A percentile compares a stretch with the other conserved stretches of the same genome.
These are phyloP conservation scores for Sphaerodactylus townsendi DNA, from an alignment of 2,113 vertebrate species.

Conservation along the genomic window DNA sequence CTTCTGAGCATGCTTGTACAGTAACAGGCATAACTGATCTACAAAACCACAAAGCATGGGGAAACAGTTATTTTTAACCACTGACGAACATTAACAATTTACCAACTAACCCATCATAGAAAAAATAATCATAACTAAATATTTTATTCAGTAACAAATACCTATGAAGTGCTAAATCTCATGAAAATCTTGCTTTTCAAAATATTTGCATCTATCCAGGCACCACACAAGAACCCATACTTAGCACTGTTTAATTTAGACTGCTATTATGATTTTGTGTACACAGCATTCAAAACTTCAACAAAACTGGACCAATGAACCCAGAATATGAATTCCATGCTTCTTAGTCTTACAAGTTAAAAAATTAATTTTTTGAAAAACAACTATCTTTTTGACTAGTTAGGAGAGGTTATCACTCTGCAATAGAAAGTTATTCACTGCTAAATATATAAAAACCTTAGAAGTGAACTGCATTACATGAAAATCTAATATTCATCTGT, in stretches of 20 bases:
- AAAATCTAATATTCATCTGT: accelerated
- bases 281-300: background rate
- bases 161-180: background rate
- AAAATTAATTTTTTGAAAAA: background rate
- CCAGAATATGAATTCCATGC: background rate
- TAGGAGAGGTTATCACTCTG: background rate
- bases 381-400: background rate
- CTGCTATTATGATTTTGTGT: background rate
- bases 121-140: background rate
- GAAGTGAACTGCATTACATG: background rate
- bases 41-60: constrained; percentile 37
- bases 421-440: background rate
- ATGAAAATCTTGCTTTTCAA: background rate
- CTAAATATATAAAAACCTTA: background rate
- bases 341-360: background rate
- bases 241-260: background rate
- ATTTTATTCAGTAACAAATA: background rate
- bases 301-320: background rate
- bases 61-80: background rate
- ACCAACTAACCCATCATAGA: background rate
- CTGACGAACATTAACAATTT: background rate
- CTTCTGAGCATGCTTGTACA: constrained; percentile 92
- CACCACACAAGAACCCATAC: background rate
- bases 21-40: constrained; percentile 89
- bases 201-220: background rate